Base-by-base conservation (phyloP, 1,140 invertebrate genomes). In the Hydropsyche tenuis region DNA sequence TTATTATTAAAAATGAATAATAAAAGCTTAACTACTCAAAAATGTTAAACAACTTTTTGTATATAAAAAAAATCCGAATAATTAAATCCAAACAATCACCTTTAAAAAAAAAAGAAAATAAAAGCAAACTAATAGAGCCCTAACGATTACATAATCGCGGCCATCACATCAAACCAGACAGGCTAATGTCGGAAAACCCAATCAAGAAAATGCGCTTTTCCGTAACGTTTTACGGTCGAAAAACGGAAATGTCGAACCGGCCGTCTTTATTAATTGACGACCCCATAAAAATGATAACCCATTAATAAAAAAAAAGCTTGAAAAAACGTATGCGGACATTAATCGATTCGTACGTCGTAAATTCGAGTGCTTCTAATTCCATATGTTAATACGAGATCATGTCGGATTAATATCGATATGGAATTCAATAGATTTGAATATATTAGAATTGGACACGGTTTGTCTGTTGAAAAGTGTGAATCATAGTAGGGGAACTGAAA, bases 121-220 rank as follows among this genome's bases (percentile, higher is more conserved):
- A 37, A 37, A 37, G 9, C 30, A 37, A 3, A 3, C 30, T 37
- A 37, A 37, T 37, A 37, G 9, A 37, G 30, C 30, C 9, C 30
- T 4, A 37, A 37, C 30, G 3, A 37, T 37, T 3, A 37, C 9
- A 37, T 37, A 3, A 37, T n/a, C 30, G 9, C 30, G 9, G 9
- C 30, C 30, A 37, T 37, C 30, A 37, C 30, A 37, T 37, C 9
- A 37, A 37, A 37, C 30, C 30, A 9, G 30, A 37, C 30, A 37
- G 30, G 30, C 22, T 27, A 11, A 60, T 27, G 56, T 25, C 23
- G 56, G 56, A 60, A 48, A 60, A 60, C 12, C 56, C 56, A 60
- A 60, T 60, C 56, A 60, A 18, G 56, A 60, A 60, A 60, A 60
- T 60, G 56, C 56, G 56, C 22, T 60, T 60, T 60, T 23, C 22